Evolutionary conservation across 2,888 invertebrate genomes (phyloP), one percentile per base, ranked within the genome.

Genomic region (Euspilapteryx auroguttella): DNA sequence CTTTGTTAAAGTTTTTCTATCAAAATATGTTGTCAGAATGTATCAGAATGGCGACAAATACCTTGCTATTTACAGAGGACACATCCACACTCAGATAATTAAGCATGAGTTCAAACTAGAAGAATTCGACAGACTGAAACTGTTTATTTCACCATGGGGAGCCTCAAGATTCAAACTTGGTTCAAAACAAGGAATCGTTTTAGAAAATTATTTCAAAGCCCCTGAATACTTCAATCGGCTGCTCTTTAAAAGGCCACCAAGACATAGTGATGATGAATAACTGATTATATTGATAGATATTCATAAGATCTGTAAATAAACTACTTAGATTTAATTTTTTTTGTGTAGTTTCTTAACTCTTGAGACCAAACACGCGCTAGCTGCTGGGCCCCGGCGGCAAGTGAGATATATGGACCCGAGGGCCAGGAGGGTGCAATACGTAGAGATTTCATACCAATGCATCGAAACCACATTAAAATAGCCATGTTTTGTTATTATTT

Each of bases 1-100:
- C 24, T 58, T 58, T 29, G 37, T 69, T 2, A 71, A 68, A 48
- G 20, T 56, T 25, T 35, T 75, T 25, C 32, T 75, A 17, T 59
- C 65, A 0, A 68, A 58, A 44, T 71, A 62, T 55, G 68, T 73
- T 1, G 26, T 73, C 13, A 44, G 75, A 8, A 32, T 75, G 8
- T 75, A 75, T 37, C 49, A 71, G 38, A 49, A 66, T 37, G 66
- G 59, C 30, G 71, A 73, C 37, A 50, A 66, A n/a, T 75, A 69
- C 37, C 17, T 64, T 23, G 71, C 73, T 13, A 34, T 75, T 12
- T 75, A 55, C 32, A 52, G 61, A 43, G 69, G 73, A 1, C 45
- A 59, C 29, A 42, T 53, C 31, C 54, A 40, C 28, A 64, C 65
- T 41, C 48, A 49, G 4, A 52, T 55, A 27, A 42, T 25, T 1